phyloP scores from a whole-genome alignment of 1,140 invertebrate genomes.

The Hormaphis cornu region DNA sequence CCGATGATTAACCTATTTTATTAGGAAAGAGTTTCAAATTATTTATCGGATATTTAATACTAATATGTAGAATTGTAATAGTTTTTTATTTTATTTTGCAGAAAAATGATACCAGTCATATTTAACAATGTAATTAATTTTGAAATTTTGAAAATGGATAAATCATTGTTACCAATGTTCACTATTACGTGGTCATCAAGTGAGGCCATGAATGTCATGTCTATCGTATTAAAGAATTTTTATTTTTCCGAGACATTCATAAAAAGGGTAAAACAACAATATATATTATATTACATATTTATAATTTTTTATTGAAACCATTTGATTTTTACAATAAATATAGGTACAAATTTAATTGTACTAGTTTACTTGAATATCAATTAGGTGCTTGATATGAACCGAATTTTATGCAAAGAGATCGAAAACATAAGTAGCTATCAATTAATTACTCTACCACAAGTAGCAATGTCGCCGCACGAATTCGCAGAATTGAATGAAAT shows the following conservation, averaged over 20 bases:
- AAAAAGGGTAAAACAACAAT: not conserved
- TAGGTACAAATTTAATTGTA: too few relatives aligned
- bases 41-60: too few relatives aligned
- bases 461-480: not conserved
- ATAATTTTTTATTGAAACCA: not conserved
- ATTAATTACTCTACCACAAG: not conserved
- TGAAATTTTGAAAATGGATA: conserved; percentile 14
- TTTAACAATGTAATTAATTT: not conserved
- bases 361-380: not conserved
- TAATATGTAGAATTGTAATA: too few relatives aligned
- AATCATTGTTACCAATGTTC: not conserved
- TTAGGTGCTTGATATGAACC: not conserved
- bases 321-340: too few relatives aligned
- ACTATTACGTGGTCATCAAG: not conserved
- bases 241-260: not conserved
- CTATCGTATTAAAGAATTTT: not conserved
- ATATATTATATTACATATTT: not conserved
- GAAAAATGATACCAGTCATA: not conserved
- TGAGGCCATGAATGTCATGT: not conserved
- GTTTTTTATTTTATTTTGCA: not conserved
- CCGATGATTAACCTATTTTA: too few relatives aligned
- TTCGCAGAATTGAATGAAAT: not conserved
- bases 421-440: not conserved
- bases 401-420: not conserved
- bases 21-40: too few relatives aligned